A percentile compares a stretch with the other conserved stretches of the same genome.
Conservation (phyloP, 2,797 vertebrate genomes). For the Triplophysa yarkandensis region DNA sequence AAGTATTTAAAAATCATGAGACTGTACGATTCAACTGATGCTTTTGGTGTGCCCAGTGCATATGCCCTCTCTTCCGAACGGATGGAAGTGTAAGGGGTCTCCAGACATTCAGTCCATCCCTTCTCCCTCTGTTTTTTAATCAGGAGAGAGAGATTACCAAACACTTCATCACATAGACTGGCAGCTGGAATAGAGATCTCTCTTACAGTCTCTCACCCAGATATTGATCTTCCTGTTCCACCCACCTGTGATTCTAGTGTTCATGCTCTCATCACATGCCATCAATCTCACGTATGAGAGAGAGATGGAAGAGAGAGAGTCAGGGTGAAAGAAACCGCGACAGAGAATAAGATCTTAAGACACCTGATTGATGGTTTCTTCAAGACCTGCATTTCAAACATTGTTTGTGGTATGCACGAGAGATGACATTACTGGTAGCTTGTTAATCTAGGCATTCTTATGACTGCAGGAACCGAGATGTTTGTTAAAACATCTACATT, state of each 20-base stretch:
- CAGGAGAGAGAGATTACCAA: conserved; percentile 20
- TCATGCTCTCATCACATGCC: conserved; percentile 26
- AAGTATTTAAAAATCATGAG: too few relatives aligned
- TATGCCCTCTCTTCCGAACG: too few relatives aligned
- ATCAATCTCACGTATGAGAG: conserved; percentile 38
- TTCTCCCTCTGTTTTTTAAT: conserved; percentile 17
- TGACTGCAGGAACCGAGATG: too few relatives aligned
- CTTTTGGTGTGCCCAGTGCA: too few relatives aligned
- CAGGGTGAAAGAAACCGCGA: neutral
- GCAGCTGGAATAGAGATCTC: conserved; percentile 46
- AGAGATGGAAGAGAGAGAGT: neutral
- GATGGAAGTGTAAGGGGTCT: neutral
- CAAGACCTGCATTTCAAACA: neutral
- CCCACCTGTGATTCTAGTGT: conserved; percentile 45
- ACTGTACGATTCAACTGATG: too few relatives aligned
- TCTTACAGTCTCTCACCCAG: neutral
- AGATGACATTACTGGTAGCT: too few relatives aligned
- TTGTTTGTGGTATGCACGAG: too few relatives aligned
- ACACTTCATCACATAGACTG: conserved; percentile 36
- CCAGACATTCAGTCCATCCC: neutral
- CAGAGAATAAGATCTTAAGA: neutral
- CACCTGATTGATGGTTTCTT: too few relatives aligned
- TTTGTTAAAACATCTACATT: too few relatives aligned
- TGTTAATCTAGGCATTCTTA: too few relatives aligned
- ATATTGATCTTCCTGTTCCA: conserved; percentile 52